Percentiles rank a stretch among this genome's conserved stretches.
Evolutionary conservation across 2,888 invertebrate species (phyloP).

Genomic region (Phaedon cochleariae): DNA sequence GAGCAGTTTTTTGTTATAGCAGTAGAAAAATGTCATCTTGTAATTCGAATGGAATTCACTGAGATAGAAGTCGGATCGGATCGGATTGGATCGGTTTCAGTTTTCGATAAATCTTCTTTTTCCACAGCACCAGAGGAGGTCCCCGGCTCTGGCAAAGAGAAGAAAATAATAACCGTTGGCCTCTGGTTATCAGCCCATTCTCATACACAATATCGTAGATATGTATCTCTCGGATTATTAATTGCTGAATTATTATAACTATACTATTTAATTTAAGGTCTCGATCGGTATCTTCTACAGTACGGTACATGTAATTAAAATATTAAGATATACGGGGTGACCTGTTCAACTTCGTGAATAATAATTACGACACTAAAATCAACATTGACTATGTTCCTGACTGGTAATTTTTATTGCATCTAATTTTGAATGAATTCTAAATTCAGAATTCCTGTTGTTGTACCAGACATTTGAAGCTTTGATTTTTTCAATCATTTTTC

Average conservation of each 20-base stretch:
- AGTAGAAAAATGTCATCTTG: no score
- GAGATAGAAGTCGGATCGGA: no score
- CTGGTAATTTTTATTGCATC: no score
- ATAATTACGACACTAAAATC: no score
- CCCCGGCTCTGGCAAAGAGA: conserved; percentile 18
- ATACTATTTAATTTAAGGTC: conserved; percentile 43
- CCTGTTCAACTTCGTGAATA: not conserved
- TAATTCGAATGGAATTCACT: no score
- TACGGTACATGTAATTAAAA: conserved; percentile 46
- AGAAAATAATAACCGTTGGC: conserved; percentile 14
- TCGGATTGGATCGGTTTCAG: no score
- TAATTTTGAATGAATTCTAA: no score
- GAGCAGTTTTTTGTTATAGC: no score
- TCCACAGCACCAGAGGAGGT: conserved; percentile 15
- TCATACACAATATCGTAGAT: conserved; percentile 36
- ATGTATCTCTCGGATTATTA: conserved; percentile 48
- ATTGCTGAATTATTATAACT: conserved; percentile 49
- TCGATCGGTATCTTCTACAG: conserved; percentile 44
- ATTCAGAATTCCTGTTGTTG: no score
- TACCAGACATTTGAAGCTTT: no score
- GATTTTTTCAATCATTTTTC: no score
- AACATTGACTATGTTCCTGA: no score
- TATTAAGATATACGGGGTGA: conserved; percentile 40
- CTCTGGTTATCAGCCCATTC: conserved; percentile 34
- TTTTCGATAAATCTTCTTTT: conserved; percentile 2